phyloP scores from a whole-genome alignment of 2,888 invertebrate species.

The Ormyrus nitidulus region DNA sequence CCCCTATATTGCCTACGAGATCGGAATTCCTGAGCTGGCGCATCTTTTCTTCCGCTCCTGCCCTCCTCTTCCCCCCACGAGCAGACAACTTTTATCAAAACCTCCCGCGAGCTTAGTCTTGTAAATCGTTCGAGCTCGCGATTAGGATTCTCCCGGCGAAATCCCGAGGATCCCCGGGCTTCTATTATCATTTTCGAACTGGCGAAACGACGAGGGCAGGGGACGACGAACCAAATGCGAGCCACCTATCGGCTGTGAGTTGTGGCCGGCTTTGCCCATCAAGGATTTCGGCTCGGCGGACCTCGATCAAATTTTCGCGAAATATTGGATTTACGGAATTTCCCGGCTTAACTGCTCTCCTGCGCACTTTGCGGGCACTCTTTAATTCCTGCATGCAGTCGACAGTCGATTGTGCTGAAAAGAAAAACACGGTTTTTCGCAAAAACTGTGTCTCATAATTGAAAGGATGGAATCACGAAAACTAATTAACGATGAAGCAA shows the following conservation, averaged over 20 bases:
- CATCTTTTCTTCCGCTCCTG: conserved; percentile 37
- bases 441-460: not conserved
- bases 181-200: conserved; percentile 45
- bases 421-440: not conserved
- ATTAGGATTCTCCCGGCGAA: conserved; percentile 51
- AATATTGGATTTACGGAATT: conserved; percentile 40
- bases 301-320: conserved; percentile 45
- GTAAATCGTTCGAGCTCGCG: conserved; percentile 53
- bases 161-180: conserved; percentile 35
- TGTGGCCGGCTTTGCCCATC: not conserved
- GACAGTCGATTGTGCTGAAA: too few relatives aligned
- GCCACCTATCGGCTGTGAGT: not conserved
- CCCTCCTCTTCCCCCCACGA: conserved; percentile 10
- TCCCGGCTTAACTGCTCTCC: not conserved
- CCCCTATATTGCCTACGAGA: conserved; percentile 70
- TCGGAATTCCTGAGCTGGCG: conserved; percentile 65
- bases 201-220: not conserved
- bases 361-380: too few relatives aligned
- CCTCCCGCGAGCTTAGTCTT: conserved; percentile 51
- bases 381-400: too few relatives aligned
- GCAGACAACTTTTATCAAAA: conserved; percentile 51
- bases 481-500: too few relatives aligned
- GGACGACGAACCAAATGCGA: not conserved
- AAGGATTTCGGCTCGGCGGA: conserved; percentile 16
- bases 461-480: too few relatives aligned